Percentiles rank a stretch among this genome's conserved stretches.
Evolutionary conservation across 2,113 vertebrate genomes (phyloP).

Genomic region (Serinus canaria): DNA sequence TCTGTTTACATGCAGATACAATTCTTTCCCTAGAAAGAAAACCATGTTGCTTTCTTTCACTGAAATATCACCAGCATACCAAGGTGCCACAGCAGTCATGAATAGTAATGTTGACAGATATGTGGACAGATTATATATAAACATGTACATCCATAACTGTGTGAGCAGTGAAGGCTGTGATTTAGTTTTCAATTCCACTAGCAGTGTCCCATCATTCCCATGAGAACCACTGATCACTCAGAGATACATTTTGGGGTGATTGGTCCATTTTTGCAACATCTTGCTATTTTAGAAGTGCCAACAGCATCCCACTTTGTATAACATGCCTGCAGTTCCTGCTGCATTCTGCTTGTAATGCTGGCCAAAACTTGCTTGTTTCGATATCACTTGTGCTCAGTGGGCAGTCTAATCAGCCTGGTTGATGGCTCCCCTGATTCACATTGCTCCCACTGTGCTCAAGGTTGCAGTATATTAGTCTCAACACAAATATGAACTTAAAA

Average conservation of each 20-base stretch:
- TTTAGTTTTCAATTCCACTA: conserved; percentile 55
- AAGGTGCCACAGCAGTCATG: conserved; percentile 51
- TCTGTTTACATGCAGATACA: conserved; percentile 60
- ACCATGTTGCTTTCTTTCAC: conserved; percentile 72
- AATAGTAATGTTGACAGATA: conserved; percentile 51
- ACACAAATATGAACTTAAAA: conserved; percentile 46
- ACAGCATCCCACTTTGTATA: neutral
- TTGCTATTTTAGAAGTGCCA: conserved; percentile 4
- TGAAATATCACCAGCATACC: conserved; percentile 75
- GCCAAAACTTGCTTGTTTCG: conserved; percentile 27
- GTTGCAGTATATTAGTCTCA: conserved; percentile 57
- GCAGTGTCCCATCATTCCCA: conserved; percentile 10
- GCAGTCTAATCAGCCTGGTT: conserved; percentile 36
- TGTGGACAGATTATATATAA: conserved; percentile 55
- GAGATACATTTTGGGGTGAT: conserved; percentile 37
- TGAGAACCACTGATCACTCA: conserved; percentile 41
- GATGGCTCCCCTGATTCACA: conserved; percentile 32
- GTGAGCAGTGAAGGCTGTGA: conserved; percentile 23
- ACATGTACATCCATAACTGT: neutral
- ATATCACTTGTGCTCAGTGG: conserved; percentile 30
- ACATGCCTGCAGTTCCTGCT: neutral
- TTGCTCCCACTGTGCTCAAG: conserved; percentile 53
- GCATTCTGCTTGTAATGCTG: conserved; percentile 29
- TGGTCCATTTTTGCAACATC: conserved; percentile 44
- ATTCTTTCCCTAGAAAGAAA: conserved; percentile 67